These are phyloP conservation scores for Ophiothrix spiculata DNA, from an alignment of 35 echinoderm and acorn worm genomes.

Conservation along the genomic window DNA sequence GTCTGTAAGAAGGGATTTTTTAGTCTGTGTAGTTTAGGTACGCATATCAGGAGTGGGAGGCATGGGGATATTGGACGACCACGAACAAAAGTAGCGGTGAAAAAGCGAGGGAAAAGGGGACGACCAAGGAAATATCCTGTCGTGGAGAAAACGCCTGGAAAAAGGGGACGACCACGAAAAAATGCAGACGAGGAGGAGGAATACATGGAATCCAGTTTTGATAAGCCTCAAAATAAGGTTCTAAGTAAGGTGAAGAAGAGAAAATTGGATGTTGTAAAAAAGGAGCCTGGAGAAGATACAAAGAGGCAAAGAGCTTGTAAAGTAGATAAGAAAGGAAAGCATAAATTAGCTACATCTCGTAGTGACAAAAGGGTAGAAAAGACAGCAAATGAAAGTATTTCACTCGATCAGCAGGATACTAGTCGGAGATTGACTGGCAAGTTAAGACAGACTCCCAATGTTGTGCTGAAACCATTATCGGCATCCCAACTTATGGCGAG, in stretches of 20 bases:
- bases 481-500: not conserved
- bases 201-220: too few species aligned
- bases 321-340: not conserved
- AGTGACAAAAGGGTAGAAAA: not conserved
- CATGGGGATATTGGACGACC: not conserved
- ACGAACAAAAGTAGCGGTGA: too few species aligned
- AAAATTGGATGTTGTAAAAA: not conserved
- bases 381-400: not conserved
- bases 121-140: too few species aligned
- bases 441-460: not conserved
- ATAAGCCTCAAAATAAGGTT: too few species aligned
- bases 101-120: too few species aligned
- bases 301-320: not conserved
- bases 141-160: too few species aligned
- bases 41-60: not conserved
- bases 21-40: not conserved
- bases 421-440: not conserved
- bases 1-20: not conserved
- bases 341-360: not conserved
- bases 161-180: too few species aligned
- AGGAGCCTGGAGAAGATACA: not conserved
- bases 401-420: not conserved
- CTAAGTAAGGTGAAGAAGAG: too few species aligned
- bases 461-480: not conserved
- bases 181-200: too few species aligned